Conservation (phyloP, 2,888 invertebrate species). For the Agriotes lineatus region DNA sequence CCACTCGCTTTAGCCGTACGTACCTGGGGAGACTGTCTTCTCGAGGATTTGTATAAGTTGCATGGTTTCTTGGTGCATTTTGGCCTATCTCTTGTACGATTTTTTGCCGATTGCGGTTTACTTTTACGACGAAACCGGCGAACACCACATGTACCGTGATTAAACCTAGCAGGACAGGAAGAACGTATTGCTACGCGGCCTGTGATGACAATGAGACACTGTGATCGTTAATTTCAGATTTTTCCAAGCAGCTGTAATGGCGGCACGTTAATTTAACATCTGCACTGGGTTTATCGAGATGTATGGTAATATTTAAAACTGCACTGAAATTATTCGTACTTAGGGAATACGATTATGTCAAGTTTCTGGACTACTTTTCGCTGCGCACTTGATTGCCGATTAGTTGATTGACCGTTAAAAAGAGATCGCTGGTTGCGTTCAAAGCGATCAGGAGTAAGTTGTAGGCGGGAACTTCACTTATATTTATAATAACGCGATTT, state of each 20-base stretch:
- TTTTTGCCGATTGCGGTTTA: slow-evolving; percentile 31
- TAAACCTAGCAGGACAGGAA: slow-evolving; percentile 57
- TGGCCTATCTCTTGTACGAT: slow-evolving; percentile 31
- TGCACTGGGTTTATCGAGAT: too few relatives aligned
- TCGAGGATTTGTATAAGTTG: slow-evolving; percentile 92
- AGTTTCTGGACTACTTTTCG: slow-evolving; percentile 43
- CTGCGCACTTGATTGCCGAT: slow-evolving; percentile 38
- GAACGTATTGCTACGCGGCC: slow-evolving; percentile 57
- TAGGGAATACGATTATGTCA: not conserved
- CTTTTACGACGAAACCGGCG: slow-evolving; percentile 58
- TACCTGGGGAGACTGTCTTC: slow-evolving; percentile 98
- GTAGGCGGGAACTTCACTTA: too few relatives aligned
- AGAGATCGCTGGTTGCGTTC: slow-evolving; percentile 8
- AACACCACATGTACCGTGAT: slow-evolving; percentile 65
- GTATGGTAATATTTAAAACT: not conserved
- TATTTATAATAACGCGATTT: too few relatives aligned
- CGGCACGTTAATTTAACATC: not conserved
- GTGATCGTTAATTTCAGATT: slow-evolving; percentile 27
- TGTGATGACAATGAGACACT: slow-evolving; percentile 23
- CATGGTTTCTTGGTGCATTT: slow-evolving; percentile 66
- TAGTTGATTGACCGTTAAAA: slow-evolving; percentile 25
- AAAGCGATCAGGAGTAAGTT: too few relatives aligned
- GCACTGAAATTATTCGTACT: not conserved
- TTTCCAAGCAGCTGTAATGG: not conserved
- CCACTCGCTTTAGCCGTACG: slow-evolving; percentile 60